phyloP scores from a whole-genome alignment of 2,888 invertebrate genomes.

The Drosophila histrio region DNA sequence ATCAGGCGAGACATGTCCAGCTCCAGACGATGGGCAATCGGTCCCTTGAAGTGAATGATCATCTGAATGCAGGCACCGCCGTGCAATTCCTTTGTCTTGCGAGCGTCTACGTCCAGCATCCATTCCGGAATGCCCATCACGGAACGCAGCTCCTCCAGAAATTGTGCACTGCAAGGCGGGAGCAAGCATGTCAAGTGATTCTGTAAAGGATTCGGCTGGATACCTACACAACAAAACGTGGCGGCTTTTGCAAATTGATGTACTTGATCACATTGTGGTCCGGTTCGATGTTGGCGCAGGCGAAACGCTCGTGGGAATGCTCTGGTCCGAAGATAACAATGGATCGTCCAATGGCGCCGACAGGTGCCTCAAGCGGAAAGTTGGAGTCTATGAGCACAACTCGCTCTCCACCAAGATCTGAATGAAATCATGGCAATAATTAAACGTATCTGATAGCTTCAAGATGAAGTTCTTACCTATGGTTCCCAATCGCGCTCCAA shows the following conservation, averaged over 20 bases:
- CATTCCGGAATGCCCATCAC: constrained; percentile 95
- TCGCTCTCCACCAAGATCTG: constrained; percentile 90
- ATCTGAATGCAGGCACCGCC: constrained; percentile 93
- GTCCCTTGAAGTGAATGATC: constrained; percentile 93
- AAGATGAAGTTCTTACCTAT: constrained; percentile 85
- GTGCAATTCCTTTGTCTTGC: constrained; percentile 91
- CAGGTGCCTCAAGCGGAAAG: constrained; percentile 92
- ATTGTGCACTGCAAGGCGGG: constrained; percentile 88
- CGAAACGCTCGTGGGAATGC: constrained; percentile 89
- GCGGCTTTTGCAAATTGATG: constrained; percentile 93
- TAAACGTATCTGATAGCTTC: no score
- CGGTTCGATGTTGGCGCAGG: constrained; percentile 95
- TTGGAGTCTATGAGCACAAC: constrained; percentile 93
- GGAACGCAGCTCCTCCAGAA: constrained; percentile 91
- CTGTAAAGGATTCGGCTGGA: no score
- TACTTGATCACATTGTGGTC: constrained; percentile 96
- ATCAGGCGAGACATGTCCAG: constrained; percentile 90
- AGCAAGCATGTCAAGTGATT: background rate
- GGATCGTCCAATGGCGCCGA: constrained; percentile 92
- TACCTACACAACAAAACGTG: constrained; percentile 92
- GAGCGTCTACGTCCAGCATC: constrained; percentile 93
- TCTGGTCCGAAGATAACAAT: constrained; percentile 93
- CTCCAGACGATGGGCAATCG: constrained; percentile 91
- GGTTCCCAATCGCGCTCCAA: constrained; percentile 92
- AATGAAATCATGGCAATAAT: fast-evolving